Base-by-base conservation (phyloP, 2,888 invertebrate species). In the Bimastos eiseni region DNA sequence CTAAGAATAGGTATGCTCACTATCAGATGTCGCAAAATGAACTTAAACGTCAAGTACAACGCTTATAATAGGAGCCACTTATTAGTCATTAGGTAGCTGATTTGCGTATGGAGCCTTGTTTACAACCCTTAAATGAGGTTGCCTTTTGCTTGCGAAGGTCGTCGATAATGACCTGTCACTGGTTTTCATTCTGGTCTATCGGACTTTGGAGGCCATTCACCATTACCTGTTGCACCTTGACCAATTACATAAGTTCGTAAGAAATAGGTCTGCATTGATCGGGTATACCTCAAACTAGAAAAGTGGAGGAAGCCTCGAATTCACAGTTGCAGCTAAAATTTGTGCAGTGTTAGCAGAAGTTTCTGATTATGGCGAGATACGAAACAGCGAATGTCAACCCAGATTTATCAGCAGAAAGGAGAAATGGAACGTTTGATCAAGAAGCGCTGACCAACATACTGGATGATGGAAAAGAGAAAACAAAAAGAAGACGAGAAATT, bases 401-500 rank as follows among this genome's bases (percentile, higher is more conserved):
- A 34, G 94, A 94, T 90, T 90, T 95, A 8, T 92, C 90, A 0
- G 92, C 91, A 38, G 94, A 94, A 91, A 92, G 95, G 91, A 91
- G 92, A 24, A 92, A 92, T 36, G 94, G 94, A 0, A 93, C 93
- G 4, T 95, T 95, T 91, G 93, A 94, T 90, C 92, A 92, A 1
- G 93, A 93, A 70, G 92, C 93, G 83, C 91, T 95, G 70, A 94
- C 94, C 38, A 92, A 94, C 90, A 91, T 94, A 19, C 90, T 94
- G 13, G 93, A 94, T 91, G 93, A 93, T 41, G 94, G 94, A 24
- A 92, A 92, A 89, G 92, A 93, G 37, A 92, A 91, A 21, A 93
- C 93, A 11, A 89, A 91, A n/a, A 91, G 89, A 37, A 89, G 90
- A 37, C 34, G 92, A 88, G 86, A 91, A 84, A 89, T 92, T 44